Evolutionary conservation across 2,797 vertebrate genomes (phyloP).

Genomic region (Pseudochaenichthys georgianus): DNA sequence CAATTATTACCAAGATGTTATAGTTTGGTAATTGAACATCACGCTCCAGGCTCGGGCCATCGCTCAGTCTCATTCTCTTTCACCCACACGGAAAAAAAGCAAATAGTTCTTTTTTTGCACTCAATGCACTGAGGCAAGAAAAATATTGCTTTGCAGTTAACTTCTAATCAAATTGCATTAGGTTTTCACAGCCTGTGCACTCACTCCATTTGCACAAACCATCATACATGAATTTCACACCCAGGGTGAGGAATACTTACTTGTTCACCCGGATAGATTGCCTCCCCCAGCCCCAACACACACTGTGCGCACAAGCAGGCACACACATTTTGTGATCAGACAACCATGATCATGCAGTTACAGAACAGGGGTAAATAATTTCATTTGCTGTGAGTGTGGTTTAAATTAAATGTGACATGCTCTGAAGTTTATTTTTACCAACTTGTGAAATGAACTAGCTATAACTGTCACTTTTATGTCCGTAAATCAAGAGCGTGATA

Average conservation of each 20-base stretch:
- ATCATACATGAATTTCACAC: constrained; percentile 78
- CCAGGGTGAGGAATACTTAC: constrained; percentile 73
- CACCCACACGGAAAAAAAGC: constrained; percentile 47
- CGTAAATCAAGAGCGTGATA: constrained; percentile 1
- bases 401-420: constrained; percentile 67
- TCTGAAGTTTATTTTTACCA: constrained; percentile 66
- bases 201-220: constrained; percentile 79
- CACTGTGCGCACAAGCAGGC: constrained; percentile 16
- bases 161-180: constrained; percentile 83
- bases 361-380: constrained; percentile 68
- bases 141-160: constrained; percentile 81
- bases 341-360: constrained; percentile 71
- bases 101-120: constrained; percentile 61
- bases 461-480: constrained; percentile 23
- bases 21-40: constrained; percentile 70
- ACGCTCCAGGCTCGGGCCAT: constrained; percentile 62
- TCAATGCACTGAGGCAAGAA: constrained; percentile 68
- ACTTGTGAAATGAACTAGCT: constrained; percentile 54
- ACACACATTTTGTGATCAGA: constrained; percentile 64
- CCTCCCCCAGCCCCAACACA: constrained; percentile 37
- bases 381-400: constrained; percentile 62
- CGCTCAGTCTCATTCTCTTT: constrained; percentile 69
- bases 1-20: constrained; percentile 66
- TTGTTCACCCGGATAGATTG: constrained; percentile 54
- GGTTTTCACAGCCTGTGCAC: constrained; percentile 79